Evolutionary conservation across 2,113 vertebrate genomes (phyloP).

Genomic region (Bujurquina vittata): DNA sequence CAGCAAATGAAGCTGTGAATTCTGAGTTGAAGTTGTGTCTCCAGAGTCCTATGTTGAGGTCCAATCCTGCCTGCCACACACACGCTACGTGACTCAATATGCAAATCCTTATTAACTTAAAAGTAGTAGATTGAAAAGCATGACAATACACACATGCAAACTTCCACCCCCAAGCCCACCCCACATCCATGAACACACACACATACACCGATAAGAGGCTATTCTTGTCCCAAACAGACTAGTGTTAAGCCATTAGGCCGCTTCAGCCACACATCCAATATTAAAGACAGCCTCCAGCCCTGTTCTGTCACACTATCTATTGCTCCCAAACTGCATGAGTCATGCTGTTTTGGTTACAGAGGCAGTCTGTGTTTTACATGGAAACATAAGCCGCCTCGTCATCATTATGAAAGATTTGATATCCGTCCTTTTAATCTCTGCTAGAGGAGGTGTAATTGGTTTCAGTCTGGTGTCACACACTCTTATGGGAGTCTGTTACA

Average conservation of each 20-base stretch:
- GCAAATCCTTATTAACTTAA: neutral
- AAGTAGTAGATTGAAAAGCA: neutral
- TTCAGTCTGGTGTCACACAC: neutral
- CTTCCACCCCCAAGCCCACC: neutral
- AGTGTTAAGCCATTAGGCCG: conserved; percentile 64
- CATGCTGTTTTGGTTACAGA: conserved; percentile 57
- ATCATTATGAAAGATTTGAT: conserved; percentile 42
- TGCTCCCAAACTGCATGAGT: conserved; percentile 62
- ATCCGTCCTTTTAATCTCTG: conserved; percentile 32
- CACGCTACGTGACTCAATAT: neutral
- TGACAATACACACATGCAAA: neutral
- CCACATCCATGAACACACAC: neutral
- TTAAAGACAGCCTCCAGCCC: conserved; percentile 67
- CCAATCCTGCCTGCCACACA: too few species aligned
- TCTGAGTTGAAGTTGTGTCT: too few species aligned
- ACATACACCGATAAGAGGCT: conserved; percentile 42
- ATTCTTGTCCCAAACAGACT: conserved; percentile 67
- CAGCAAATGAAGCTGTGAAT: too few species aligned
- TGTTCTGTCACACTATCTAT: conserved; percentile 62
- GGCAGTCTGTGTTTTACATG: conserved; percentile 63
- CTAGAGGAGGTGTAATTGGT: conserved; percentile 29
- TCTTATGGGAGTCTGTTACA: neutral
- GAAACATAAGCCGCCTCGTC: conserved; percentile 55
- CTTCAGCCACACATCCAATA: conserved; percentile 70
- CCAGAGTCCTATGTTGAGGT: too few species aligned